Percentiles rank a stretch among this genome's conserved stretches.
These are phyloP conservation scores for Phacellophora camtschatica DNA, from an alignment of 30 jellyfish, hydroid and myxozoan genomes.

Conservation along the genomic window DNA sequence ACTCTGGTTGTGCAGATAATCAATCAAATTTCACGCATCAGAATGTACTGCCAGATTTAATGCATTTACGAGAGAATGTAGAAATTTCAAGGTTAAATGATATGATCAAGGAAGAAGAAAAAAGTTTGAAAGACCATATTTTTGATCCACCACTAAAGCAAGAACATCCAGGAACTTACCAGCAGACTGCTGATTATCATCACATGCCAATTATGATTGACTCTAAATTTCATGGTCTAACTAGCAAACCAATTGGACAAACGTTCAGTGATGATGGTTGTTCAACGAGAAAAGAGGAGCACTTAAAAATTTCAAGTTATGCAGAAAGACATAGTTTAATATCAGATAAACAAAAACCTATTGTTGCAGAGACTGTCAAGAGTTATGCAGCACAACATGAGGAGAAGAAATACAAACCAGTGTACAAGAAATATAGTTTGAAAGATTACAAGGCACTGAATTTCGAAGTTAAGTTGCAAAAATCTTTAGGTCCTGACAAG, in stretches of 20 bases:
- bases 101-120: constrained; percentile 50
- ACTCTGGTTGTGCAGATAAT: background rate
- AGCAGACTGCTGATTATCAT: background rate
- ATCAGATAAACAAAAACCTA: background rate
- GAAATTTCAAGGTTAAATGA: constrained; percentile 42
- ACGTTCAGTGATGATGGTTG: background rate
- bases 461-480: constrained; percentile 37
- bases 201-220: background rate
- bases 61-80: background rate
- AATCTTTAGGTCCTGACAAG: constrained; percentile 59
- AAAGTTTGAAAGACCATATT: constrained; percentile 13
- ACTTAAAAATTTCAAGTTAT: constrained; percentile 16
- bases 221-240: background rate
- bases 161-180: background rate
- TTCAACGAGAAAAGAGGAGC: background rate
- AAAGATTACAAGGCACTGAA: constrained; percentile 43
- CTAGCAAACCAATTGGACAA: background rate
- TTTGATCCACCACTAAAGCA: constrained; percentile 24
- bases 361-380: background rate
- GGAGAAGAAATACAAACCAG: constrained; percentile 23
- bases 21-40: background rate
- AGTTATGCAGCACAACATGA: constrained; percentile 47
- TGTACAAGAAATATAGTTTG: constrained; percentile 38
- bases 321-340: constrained; percentile 3
- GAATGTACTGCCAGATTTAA: background rate